Base-by-base conservation (phyloP, 2,113 vertebrate species). In the Sebastes fasciatus region DNA sequence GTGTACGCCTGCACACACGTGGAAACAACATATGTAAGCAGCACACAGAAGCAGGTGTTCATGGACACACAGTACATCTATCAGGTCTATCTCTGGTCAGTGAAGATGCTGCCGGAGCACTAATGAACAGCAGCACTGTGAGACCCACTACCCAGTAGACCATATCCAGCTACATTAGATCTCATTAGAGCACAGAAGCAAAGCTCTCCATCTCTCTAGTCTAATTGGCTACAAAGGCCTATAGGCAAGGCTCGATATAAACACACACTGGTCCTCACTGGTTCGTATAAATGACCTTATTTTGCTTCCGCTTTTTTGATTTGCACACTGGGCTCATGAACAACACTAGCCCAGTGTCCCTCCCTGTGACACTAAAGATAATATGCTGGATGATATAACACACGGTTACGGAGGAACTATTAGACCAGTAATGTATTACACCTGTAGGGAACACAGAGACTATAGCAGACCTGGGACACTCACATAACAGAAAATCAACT, bases 171-270 rank as follows among this genome's bases (percentile, higher is more conserved):
- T 73, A 19, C 74, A 79, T 86, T 81, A 80, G 4, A 64, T 68
- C 77, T 81, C 62, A 86, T 84, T 76, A 85, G 49, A 74, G 72
- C 61, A 61, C 70, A 67, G 69, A 83, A 49, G n/a, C 23, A 17
- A 23, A 66, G 48, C 70, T 80, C 73, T 79, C 62, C 8, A 42
- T 63, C 34, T 46, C 43, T 46, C 19, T 34, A 23, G 73, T 77
- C 75, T 76, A 83, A 89, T 82, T 77, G 49, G 65, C 63, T 62
- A 19, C 76, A 69, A 8, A 80, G 51, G 54, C 71, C 78, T 60
- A 45, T 6, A 74, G 73, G 74, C 67, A 75, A 63, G 11, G 3
- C 11, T 16, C 23, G 23, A 65, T 21, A 63, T n/a, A 76, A 40
- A 81, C 8, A 67, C 68, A 66, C 57, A 48, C 55, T 8, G 55